Evolutionary conservation across 2,113 vertebrate genomes (phyloP).

Genomic region (Hiodon alosoides): DNA sequence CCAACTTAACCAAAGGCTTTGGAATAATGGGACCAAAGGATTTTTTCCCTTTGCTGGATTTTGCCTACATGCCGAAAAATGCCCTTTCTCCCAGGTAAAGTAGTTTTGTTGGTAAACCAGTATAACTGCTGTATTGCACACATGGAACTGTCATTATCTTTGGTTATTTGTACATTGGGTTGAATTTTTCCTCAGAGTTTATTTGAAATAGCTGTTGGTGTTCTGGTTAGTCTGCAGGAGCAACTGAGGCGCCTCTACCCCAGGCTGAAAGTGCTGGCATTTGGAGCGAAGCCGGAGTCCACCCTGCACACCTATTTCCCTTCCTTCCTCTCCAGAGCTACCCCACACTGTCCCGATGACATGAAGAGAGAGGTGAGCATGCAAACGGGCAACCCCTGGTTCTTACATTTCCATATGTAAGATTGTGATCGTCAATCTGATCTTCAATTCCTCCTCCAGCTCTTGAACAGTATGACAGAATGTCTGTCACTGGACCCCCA

Average conservation of each 20-base stretch:
- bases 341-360: conserved; percentile 66
- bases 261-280: conserved; percentile 82
- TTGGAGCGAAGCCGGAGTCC: conserved; percentile 79
- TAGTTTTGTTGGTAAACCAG: no score
- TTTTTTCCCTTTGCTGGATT: conserved; percentile 92
- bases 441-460: conserved; percentile 52
- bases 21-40: conserved; percentile 93
- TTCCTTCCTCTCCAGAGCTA: conserved; percentile 88
- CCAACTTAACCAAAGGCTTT: conserved; percentile 90
- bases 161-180: not conserved
- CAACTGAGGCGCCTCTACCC: conserved; percentile 85
- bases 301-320: conserved; percentile 87
- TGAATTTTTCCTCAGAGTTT: not conserved
- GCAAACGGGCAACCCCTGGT: not conserved
- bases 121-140: not conserved
- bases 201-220: not conserved
- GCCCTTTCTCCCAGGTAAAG: conserved; percentile 77
- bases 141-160: not conserved
- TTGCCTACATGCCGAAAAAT: conserved; percentile 95
- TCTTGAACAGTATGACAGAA: conserved; percentile 79
- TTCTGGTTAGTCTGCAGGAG: conserved; percentile 76
- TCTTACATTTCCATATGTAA: not conserved
- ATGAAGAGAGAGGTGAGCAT: conserved; percentile 85
- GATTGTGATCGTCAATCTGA: not conserved
- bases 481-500: conserved; percentile 80